phyloP scores from a whole-genome alignment of 2,797 vertebrate genomes.

The Tapirus indicus region DNA sequence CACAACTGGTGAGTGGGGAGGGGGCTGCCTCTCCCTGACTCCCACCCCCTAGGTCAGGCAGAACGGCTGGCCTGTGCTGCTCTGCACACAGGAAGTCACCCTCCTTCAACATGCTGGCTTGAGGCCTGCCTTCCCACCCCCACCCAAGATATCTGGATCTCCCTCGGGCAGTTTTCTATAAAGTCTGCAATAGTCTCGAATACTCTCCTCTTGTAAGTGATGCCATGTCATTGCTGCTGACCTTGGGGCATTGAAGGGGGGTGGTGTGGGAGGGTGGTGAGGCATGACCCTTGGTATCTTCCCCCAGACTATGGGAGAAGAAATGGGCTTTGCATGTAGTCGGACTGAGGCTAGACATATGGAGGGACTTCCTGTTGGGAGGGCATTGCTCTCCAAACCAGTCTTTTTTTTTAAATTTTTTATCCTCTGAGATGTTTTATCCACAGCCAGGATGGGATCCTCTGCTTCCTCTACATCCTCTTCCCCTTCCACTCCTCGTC shows the following conservation, averaged over 20 bases:
- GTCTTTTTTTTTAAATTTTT: background rate
- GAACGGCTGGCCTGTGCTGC: constrained; percentile 55
- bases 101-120: background rate
- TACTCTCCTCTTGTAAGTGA: background rate
- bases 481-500: background rate
- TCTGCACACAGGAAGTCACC: constrained; percentile 34
- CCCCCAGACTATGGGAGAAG: background rate
- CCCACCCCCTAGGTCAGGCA: constrained; percentile 66
- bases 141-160: background rate
- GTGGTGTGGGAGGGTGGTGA: background rate
- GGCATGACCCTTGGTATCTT: background rate
- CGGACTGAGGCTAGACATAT: background rate
- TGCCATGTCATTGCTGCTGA: constrained; percentile 50
- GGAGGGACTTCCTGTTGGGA: background rate
- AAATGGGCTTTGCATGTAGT: background rate
- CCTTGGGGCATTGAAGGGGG: background rate
- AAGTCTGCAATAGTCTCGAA: constrained; percentile 77
- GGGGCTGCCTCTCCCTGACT: constrained; percentile 62
- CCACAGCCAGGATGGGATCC: background rate
- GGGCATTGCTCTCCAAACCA: background rate
- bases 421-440: background rate
- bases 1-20: constrained; percentile 73
- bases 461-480: background rate
- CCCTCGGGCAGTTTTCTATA: constrained; percentile 81
- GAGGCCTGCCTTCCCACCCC: background rate